Evolutionary conservation across 2,113 vertebrate genomes (phyloP).

Genomic region (Panthera uncia): DNA sequence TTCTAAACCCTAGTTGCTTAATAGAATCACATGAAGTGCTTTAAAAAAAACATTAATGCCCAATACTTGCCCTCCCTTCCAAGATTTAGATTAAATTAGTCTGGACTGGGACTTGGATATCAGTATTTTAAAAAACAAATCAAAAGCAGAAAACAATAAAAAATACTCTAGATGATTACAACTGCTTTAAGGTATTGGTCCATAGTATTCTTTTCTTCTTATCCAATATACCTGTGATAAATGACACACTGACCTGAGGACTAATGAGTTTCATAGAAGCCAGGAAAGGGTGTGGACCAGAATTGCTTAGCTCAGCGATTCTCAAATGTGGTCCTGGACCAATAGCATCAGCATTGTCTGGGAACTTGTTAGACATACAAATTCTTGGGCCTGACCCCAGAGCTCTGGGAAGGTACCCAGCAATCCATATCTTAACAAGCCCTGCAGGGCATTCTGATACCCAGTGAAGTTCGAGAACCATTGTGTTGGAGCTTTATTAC

Average conservation of each 20-base stretch:
- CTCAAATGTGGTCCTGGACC: neutral
- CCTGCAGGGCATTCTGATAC: neutral
- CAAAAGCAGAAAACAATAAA: neutral
- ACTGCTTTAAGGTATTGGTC: neutral
- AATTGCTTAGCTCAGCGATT: neutral
- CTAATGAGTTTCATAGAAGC: neutral
- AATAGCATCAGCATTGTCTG: neutral
- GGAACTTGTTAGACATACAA: neutral
- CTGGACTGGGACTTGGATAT: neutral
- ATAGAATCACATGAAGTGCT: neutral
- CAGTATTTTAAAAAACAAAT: neutral
- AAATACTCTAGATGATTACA: neutral
- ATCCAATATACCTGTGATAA: neutral
- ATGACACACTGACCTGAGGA: neutral
- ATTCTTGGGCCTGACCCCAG: neutral
- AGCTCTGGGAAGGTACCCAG: neutral
- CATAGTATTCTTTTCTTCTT: neutral
- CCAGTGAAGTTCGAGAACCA: neutral
- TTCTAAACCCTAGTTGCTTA: conserved; percentile 20
- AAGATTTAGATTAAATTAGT: neutral
- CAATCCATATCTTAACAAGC: neutral
- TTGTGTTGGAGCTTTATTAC: neutral
- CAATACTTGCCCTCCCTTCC: neutral
- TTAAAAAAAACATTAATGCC: neutral
- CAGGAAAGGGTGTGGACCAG: neutral